Base-by-base conservation (phyloP, 2,888 invertebrate genomes). In the Sericinus montela region DNA sequence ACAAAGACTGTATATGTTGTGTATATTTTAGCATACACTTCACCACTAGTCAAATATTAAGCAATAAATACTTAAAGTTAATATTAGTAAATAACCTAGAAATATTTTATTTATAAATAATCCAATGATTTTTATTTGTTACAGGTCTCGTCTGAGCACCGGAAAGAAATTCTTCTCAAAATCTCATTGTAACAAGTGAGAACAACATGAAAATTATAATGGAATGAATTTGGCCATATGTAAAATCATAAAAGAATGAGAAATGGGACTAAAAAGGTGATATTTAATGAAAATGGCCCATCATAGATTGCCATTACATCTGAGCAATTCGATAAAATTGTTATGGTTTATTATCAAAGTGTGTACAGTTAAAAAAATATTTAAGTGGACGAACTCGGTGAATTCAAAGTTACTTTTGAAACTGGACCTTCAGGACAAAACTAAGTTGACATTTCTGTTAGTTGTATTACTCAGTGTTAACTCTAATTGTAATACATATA, bases 251-350 rank as follows among this genome's bases (percentile, higher is more conserved):
- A 59, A 58, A 57, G 53, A 65, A 71, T 75, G 66, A 79, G 82
- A 74, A 70, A 87, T 86, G 87, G 79, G 70, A 78, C 63, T 71
- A 63, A 74, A 75, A 64, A 87, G 87, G 84, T 88, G 87, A 88
- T 85, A 80, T 80, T 70, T 65, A 68, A 75, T 69, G 72, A 87
- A 80, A 74, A 88, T 88, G 88, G 88, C 86, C 62, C 67, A 73
- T 70, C 70, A 80, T 53, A 77, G 77, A 79, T 71, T 86, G 75
- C 80, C 86, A 69, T 71, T 87, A 72, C 85, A 87, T 62, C 77
- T 86, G 65, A 85, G 83, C 72, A 88, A 88, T 69, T 86, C 86
- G 60, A 85, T 88, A 71, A 86, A 88, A 71, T 84, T 86, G 63
- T 84, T 81, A 63, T 68, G 67, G 57, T 53, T 61, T 45, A 59